Conservation (phyloP, 2,888 invertebrate genomes). For the Kryphioiulus occultus region DNA sequence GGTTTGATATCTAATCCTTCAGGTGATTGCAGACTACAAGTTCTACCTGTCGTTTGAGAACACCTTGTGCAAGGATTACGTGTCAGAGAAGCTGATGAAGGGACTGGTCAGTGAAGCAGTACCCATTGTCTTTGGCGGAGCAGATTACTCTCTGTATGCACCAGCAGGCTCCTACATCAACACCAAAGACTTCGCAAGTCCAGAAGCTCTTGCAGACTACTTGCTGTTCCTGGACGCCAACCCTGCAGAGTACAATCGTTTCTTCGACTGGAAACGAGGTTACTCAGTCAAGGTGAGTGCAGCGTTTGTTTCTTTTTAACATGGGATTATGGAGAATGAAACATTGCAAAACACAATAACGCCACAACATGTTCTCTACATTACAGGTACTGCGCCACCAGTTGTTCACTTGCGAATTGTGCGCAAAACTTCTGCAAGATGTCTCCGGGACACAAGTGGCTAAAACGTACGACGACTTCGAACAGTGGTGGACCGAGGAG, state of each 20-base stretch:
- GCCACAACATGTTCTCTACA: no score
- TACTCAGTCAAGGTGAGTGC: conserved; percentile 47
- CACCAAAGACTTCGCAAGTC: conserved; percentile 57
- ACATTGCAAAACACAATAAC: no score
- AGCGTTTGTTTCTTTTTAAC: no score
- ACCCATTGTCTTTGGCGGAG: conserved; percentile 59
- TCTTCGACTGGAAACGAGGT: conserved; percentile 55
- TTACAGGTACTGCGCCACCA: background rate
- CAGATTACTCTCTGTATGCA: conserved; percentile 58
- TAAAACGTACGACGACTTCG: conserved; percentile 48
- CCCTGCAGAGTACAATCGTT: conserved; percentile 55
- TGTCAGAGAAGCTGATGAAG: conserved; percentile 59
- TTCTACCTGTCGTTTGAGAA: conserved; percentile 60
- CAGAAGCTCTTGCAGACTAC: conserved; percentile 58
- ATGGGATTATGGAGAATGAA: no score
- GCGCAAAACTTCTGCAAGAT: background rate
- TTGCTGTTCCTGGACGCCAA: conserved; percentile 57
- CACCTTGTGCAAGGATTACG: conserved; percentile 58
- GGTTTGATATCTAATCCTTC: conserved; percentile 54
- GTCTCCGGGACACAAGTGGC: background rate
- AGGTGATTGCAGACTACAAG: conserved; percentile 56
- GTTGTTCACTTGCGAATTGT: conserved; percentile 40
- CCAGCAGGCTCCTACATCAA: conserved; percentile 60
- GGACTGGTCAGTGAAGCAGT: conserved; percentile 57
- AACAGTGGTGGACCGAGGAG: conserved; percentile 50